Evolutionary conservation across 2,113 vertebrate genomes (phyloP).

Genomic region (Diadophis punctatus): DNA sequence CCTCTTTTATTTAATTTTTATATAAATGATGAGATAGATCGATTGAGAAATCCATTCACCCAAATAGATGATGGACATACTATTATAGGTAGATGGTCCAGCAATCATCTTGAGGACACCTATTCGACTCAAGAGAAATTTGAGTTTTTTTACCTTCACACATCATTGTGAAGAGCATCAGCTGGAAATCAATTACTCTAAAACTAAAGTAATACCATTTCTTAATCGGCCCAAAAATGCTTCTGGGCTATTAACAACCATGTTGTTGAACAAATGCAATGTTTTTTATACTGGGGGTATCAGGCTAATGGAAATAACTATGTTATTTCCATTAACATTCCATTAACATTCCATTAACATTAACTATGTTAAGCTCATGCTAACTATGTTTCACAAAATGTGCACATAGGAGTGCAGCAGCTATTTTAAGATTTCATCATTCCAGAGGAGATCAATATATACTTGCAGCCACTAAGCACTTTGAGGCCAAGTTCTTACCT

Average conservation of each 20-base stretch:
- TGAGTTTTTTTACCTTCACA: background rate
- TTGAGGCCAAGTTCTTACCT: background rate
- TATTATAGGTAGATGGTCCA: background rate
- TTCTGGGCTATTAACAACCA: background rate
- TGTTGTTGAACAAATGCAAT: background rate
- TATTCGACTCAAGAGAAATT: background rate
- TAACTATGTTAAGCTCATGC: no score
- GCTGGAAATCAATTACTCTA: background rate
- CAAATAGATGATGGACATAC: background rate
- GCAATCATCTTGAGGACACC: background rate
- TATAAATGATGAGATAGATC: background rate
- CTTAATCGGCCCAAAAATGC: background rate
- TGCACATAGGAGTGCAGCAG: background rate
- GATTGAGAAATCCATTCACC: background rate
- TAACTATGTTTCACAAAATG: background rate
- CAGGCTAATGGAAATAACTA: background rate
- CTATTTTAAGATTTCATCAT: background rate
- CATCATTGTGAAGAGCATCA: background rate
- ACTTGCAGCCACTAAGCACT: background rate
- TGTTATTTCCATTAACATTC: no score
- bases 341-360: no score
- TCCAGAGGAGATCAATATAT: background rate
- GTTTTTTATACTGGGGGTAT: background rate
- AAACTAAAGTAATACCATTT: background rate
- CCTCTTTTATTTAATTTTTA: background rate